These are phyloP conservation scores for Cyphomyrmex costatus DNA, from an alignment of 1,140 invertebrate species.

Conservation along the genomic window DNA sequence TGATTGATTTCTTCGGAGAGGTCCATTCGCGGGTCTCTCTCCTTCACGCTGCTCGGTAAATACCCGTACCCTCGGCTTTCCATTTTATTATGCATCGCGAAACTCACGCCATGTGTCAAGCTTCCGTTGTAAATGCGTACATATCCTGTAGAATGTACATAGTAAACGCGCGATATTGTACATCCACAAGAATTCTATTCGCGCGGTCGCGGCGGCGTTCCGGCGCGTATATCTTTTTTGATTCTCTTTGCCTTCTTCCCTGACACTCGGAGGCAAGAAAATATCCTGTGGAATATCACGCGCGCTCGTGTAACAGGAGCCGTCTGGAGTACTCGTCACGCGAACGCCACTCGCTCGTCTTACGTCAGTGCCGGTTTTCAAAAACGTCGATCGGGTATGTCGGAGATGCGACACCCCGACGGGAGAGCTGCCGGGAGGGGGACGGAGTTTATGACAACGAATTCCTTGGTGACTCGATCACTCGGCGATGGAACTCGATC, in stretches of 20 bases:
- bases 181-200: conserved; percentile 53
- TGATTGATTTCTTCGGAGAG: conserved; percentile 43
- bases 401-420: conserved; percentile 59
- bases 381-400: conserved; percentile 68
- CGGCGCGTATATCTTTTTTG: conserved; percentile 24
- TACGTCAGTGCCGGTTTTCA: conserved; percentile 72
- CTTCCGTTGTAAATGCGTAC: conserved; percentile 55
- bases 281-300: conserved; percentile 63
- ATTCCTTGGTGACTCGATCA: conserved; percentile 73
- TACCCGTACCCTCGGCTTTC: neutral
- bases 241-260: conserved; percentile 34
- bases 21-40: conserved; percentile 28
- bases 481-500: conserved; percentile 70
- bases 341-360: conserved; percentile 62
- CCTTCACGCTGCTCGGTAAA: neutral
- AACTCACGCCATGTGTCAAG: conserved; percentile 46
- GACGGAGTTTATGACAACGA: conserved; percentile 74
- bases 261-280: conserved; percentile 35
- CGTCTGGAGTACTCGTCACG: conserved; percentile 53
- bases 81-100: conserved; percentile 56
- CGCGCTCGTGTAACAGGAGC: conserved; percentile 58
- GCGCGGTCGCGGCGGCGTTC: conserved; percentile 40
- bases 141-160: conserved; percentile 42
- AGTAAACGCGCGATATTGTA: conserved; percentile 57
- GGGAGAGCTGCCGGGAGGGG: conserved; percentile 22